Percentiles rank a stretch among this genome's conserved stretches.
phyloP scores from a whole-genome alignment of 2,888 invertebrate species.

The Spodoptera picta region DNA sequence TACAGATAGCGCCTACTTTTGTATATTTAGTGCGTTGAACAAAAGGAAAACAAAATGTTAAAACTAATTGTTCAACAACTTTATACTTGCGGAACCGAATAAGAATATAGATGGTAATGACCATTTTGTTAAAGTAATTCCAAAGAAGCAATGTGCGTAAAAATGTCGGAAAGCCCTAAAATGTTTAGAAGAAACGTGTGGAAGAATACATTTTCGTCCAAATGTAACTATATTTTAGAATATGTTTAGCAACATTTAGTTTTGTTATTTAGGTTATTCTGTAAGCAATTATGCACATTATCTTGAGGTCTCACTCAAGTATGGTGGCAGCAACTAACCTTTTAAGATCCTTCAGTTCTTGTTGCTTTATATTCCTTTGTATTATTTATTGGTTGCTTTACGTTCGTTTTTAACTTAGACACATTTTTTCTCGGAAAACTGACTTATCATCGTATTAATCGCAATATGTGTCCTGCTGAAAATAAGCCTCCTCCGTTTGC shows the following conservation, averaged over 20 bases:
- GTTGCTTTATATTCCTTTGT: too few relatives aligned
- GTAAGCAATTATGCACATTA: too few relatives aligned
- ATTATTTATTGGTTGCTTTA: too few relatives aligned
- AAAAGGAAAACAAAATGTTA: conserved; percentile 20
- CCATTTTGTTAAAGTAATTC: conserved; percentile 40
- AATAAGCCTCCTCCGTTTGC: too few relatives aligned
- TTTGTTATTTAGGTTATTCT: neutral
- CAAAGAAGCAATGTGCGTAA: conserved; percentile 45
- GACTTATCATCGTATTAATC: too few relatives aligned
- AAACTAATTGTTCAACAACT: conserved; percentile 21
- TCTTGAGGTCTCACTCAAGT: too few relatives aligned
- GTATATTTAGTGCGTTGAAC: conserved; percentile 25
- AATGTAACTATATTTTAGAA: neutral
- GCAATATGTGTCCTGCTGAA: too few relatives aligned
- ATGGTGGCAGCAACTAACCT: too few relatives aligned
- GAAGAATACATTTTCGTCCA: conserved; percentile 47
- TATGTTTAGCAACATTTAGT: neutral
- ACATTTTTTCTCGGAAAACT: too few relatives aligned
- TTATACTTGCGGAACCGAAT: conserved; percentile 27
- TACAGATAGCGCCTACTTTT: conserved; percentile 8
- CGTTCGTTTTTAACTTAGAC: too few relatives aligned
- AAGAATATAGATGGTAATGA: conserved; percentile 39
- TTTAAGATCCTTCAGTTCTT: too few relatives aligned
- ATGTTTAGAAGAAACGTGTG: conserved; percentile 37
- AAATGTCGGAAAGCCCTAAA: conserved; percentile 34